Conservation (phyloP, 2,113 vertebrate species). For the Ardeotis arabs region DNA sequence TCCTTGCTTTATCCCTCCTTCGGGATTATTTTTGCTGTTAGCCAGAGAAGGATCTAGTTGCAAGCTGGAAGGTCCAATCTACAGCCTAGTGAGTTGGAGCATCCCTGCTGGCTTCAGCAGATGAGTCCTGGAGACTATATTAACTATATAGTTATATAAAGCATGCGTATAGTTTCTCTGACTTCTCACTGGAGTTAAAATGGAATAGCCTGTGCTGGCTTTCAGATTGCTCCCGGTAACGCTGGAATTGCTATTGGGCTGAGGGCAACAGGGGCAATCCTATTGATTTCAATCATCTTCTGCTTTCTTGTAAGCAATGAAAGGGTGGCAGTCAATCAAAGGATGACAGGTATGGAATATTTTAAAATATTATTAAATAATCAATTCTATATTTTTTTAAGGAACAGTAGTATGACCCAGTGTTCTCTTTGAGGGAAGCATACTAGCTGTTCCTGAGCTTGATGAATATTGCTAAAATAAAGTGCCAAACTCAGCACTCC, state of each 20-base stretch:
- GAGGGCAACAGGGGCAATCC: not conserved
- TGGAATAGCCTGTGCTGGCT: not conserved
- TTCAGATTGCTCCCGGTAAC: not conserved
- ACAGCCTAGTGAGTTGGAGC: not conserved
- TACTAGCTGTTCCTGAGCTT: not conserved
- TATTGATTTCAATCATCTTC: not conserved
- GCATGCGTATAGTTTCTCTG: not conserved
- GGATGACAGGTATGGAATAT: not conserved
- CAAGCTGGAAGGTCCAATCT: not conserved
- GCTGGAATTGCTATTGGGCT: not conserved
- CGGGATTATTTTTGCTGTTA: not conserved
- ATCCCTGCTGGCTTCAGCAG: not conserved
- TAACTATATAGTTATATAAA: not conserved
- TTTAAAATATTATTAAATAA: not conserved
- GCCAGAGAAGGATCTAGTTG: not conserved
- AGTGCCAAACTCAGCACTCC: not conserved
- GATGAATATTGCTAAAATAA: not conserved
- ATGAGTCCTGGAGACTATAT: not conserved
- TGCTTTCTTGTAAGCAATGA: not conserved
- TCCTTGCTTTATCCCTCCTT: not conserved
- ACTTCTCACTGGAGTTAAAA: not conserved
- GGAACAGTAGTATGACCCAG: not conserved
- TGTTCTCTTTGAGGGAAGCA: not conserved
- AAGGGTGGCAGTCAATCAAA: not conserved
- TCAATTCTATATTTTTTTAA: not conserved